These are phyloP conservation scores for Calycopis cecrops DNA, from an alignment of 1,140 invertebrate genomes.

Conservation along the genomic window DNA sequence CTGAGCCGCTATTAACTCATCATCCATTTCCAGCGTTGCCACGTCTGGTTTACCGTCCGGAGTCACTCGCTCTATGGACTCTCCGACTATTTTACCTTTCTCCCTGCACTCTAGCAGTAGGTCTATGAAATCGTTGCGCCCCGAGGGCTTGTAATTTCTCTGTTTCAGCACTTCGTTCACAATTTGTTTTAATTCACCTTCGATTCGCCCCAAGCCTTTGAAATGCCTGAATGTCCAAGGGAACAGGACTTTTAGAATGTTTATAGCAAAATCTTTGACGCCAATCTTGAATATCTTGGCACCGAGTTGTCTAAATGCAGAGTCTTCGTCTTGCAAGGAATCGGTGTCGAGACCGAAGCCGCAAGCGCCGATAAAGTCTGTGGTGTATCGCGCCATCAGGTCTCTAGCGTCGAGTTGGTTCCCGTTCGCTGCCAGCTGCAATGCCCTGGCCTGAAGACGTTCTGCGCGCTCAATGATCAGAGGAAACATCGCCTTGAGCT, in stretches of 20 bases:
- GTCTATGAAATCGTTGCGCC: conserved; percentile 76
- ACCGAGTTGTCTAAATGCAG: conserved; percentile 51
- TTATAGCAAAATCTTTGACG: conserved; percentile 15
- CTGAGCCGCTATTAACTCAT: conserved; percentile 66
- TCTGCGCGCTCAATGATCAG: conserved; percentile 53
- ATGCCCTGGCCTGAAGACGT: conserved; percentile 37
- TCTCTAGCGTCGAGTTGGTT: conserved; percentile 56
- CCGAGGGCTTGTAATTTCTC: conserved; percentile 39
- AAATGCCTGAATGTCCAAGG: conserved; percentile 35
- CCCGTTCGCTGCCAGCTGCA: conserved; percentile 22
- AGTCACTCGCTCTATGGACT: conserved; percentile 62
- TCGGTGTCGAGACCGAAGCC: conserved; percentile 59
- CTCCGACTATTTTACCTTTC: conserved; percentile 47
- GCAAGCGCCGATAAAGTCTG: conserved; percentile 72
- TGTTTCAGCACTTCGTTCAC: conserved; percentile 36
- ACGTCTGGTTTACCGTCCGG: conserved; percentile 35
- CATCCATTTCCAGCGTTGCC: conserved; percentile 39
- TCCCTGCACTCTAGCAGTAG: conserved; percentile 74
- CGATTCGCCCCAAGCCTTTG: conserved; percentile 28
- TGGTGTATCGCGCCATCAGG: conserved; percentile 63
- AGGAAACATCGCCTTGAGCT: conserved; percentile 75
- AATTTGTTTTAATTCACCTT: conserved; percentile 31
- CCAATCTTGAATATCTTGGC: conserved; percentile 46
- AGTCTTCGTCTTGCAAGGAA: conserved; percentile 51
- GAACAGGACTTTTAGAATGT: conserved; percentile 37